Percentiles rank a stretch among this genome's conserved stretches.
These are phyloP conservation scores for Micrasema longulum DNA, from an alignment of 1,140 invertebrate genomes.

Conservation along the genomic window DNA sequence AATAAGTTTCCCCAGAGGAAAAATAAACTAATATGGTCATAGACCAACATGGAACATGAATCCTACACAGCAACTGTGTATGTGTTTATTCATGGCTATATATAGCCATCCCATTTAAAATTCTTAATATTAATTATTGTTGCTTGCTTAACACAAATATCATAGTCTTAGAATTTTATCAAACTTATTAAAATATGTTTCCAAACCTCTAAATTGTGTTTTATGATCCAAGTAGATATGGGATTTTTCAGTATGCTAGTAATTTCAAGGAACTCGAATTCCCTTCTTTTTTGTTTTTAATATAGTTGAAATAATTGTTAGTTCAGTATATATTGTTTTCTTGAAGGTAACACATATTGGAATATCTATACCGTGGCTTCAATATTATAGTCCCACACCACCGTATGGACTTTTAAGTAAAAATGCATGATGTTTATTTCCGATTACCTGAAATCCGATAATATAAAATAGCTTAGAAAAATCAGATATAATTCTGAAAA, in stretches of 20 bases:
- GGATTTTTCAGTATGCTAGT: slow-evolving; percentile 51
- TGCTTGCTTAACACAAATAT: slow-evolving; percentile 55
- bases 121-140: slow-evolving; percentile 55
- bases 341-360: slow-evolving; percentile 8
- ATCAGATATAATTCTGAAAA: slow-evolving; percentile 52
- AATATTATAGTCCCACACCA: neutral
- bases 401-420: slow-evolving; percentile 18
- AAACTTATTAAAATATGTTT: slow-evolving; percentile 52
- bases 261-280: slow-evolving; percentile 40
- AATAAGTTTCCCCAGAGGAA: too few species aligned
- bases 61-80: neutral
- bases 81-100: slow-evolving; percentile 44
- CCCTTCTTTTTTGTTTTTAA: slow-evolving; percentile 45
- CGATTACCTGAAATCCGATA: slow-evolving; percentile 48
- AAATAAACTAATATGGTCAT: slow-evolving; percentile 7
- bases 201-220: slow-evolving; percentile 51
- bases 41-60: slow-evolving; percentile 27
- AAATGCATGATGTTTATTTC: slow-evolving; percentile 50
- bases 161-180: slow-evolving; percentile 54
- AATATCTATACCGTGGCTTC: slow-evolving; percentile 2
- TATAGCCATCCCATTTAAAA: slow-evolving; percentile 51
- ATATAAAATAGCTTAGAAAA: slow-evolving; percentile 53
- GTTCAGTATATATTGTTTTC: slow-evolving; percentile 48
- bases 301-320: slow-evolving; percentile 47
- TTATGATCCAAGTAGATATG: slow-evolving; percentile 47